A percentile compares a stretch with the other conserved stretches of the same genome.
Conservation (phyloP, 2,113 vertebrate species). For the Felis chaus region DNA sequence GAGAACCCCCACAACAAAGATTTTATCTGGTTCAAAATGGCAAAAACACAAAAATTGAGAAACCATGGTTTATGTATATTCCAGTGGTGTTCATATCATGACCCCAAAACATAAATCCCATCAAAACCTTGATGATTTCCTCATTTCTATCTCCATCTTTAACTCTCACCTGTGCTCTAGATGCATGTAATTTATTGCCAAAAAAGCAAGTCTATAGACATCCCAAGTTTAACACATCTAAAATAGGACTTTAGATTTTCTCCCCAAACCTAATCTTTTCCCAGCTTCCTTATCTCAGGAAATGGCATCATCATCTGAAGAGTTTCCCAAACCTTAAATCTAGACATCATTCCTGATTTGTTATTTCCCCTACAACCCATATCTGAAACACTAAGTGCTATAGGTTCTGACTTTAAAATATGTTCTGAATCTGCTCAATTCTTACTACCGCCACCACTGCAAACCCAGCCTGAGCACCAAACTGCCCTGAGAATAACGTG, state of each 20-base stretch:
- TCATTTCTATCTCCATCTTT: background rate
- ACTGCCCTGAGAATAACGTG: background rate
- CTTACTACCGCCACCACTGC: background rate
- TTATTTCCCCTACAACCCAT: background rate
- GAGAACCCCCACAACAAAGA: background rate
- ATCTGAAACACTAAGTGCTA: background rate
- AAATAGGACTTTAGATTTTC: background rate
- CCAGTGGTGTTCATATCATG: background rate
- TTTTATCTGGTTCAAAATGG: background rate
- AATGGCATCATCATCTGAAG: background rate
- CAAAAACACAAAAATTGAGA: background rate
- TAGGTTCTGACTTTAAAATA: background rate
- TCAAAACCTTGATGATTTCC: background rate
- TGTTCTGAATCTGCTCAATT: too few relatives aligned
- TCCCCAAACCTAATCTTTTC: background rate
- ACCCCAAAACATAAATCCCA: background rate
- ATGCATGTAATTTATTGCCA: background rate
- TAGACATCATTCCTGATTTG: background rate
- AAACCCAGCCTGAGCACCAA: too few relatives aligned
- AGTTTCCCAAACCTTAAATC: background rate
- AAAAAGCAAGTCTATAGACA: background rate
- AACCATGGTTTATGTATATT: background rate
- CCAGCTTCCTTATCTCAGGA: background rate
- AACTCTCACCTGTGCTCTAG: background rate
- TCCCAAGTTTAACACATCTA: background rate